A percentile compares a stretch with the other conserved stretches of the same genome.
Conservation (phyloP, 2,888 invertebrate genomes). For the Cepaea hortensis region DNA sequence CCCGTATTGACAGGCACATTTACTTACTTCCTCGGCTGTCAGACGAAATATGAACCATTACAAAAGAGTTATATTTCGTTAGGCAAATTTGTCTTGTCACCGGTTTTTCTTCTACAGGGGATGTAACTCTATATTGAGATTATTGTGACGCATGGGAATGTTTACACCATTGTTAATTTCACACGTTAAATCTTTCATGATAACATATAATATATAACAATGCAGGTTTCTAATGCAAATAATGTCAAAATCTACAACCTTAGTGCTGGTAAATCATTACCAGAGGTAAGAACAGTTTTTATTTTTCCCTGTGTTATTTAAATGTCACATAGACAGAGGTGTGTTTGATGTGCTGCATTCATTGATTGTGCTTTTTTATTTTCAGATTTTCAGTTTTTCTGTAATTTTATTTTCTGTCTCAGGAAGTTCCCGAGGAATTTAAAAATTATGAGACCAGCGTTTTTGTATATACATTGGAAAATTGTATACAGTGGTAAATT, state of each 20-base stretch:
- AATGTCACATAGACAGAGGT: background rate
- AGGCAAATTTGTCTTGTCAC: background rate
- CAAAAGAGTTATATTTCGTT: background rate
- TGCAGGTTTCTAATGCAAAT: slow-evolving; percentile 95
- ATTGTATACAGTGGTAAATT: too few species aligned
- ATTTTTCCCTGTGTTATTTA: background rate
- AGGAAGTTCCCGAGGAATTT: background rate
- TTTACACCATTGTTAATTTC: background rate
- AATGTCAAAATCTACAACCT: slow-evolving; percentile 98
- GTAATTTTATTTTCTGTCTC: background rate
- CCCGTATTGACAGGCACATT: too few species aligned
- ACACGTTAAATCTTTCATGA: background rate
- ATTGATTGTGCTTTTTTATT: too few species aligned
- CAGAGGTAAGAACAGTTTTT: slow-evolving; percentile 85
- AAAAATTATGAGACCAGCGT: background rate
- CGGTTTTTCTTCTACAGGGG: background rate
- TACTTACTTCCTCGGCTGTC: too few species aligned
- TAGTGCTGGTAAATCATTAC: slow-evolving; percentile 95
- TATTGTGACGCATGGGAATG: slow-evolving; percentile 24
- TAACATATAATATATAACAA: slow-evolving; percentile 72
- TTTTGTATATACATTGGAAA: background rate
- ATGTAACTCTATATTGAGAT: background rate
- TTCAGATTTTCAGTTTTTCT: background rate
- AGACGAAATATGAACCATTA: too few species aligned
- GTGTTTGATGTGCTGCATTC: too few species aligned